A percentile compares a stretch with the other conserved stretches of the same genome.
Conservation (phyloP, 92 coral and sea anemone genomes). For the Zoanthus sansibaricus region DNA sequence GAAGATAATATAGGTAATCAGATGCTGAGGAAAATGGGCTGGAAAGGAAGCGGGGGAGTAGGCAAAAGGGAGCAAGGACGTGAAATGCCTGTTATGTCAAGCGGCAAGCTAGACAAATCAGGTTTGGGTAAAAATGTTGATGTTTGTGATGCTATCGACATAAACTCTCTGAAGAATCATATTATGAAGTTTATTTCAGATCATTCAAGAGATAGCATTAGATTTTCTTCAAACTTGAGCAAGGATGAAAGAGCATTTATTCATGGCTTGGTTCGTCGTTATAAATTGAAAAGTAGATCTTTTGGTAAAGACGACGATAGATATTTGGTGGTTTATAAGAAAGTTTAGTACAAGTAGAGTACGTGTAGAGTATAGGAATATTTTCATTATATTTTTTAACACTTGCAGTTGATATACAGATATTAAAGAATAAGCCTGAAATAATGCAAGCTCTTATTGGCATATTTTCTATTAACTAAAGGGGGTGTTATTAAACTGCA, state of each 20-base stretch:
- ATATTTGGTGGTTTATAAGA: conserved; percentile 84
- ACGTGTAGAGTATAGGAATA: too few relatives aligned
- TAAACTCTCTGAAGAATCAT: conserved; percentile 67
- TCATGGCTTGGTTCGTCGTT: conserved; percentile 70
- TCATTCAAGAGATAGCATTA: conserved; percentile 69
- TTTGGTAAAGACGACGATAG: conserved; percentile 79
- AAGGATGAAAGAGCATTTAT: conserved; percentile 89
- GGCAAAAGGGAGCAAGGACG: conserved; percentile 92
- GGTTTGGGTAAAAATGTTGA: conserved; percentile 73
- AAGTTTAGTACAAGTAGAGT: not conserved
- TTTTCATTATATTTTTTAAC: too few relatives aligned
- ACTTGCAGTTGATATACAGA: too few relatives aligned
- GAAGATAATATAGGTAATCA: conserved; percentile 90
- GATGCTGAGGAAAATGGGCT: conserved; percentile 94
- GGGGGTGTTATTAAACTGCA: too few relatives aligned
- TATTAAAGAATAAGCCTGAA: too few relatives aligned
- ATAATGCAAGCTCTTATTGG: too few relatives aligned
- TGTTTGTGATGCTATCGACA: conserved; percentile 50
- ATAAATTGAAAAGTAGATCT: conserved; percentile 82
- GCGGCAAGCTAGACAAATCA: conserved; percentile 73
- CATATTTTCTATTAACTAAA: too few relatives aligned
- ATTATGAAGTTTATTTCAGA: conserved; percentile 72
- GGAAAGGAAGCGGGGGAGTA: conserved; percentile 93
- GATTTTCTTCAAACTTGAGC: conserved; percentile 80
- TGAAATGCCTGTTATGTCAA: conserved; percentile 84